phyloP scores from a whole-genome alignment of 2,113 vertebrate species.

The Felis catus region DNA sequence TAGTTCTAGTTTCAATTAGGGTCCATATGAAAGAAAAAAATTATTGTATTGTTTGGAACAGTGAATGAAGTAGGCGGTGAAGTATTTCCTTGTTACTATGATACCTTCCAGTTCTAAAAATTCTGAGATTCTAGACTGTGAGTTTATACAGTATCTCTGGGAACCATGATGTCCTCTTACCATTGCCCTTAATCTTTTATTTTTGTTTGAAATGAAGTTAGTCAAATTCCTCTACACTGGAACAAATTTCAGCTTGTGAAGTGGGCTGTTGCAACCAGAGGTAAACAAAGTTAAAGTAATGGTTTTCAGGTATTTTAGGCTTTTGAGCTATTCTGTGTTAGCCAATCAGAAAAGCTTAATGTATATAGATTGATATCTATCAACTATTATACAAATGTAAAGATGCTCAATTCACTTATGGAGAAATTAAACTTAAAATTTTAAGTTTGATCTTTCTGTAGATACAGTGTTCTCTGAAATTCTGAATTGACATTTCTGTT shows the following conservation, averaged over 20 bases:
- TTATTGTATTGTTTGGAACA: constrained; percentile 25
- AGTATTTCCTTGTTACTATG: neutral
- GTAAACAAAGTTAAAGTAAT: constrained; percentile 46
- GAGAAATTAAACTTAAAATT: neutral
- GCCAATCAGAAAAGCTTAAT: neutral
- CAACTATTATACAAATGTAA: neutral
- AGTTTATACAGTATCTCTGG: neutral
- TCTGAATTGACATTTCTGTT: constrained; percentile 6
- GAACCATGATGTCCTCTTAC: neutral
- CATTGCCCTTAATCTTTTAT: constrained; percentile 16
- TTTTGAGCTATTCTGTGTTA: constrained; percentile 35
- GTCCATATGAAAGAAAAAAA: constrained; percentile 16
- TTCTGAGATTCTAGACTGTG: neutral
- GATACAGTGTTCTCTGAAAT: neutral
- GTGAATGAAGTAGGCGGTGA: neutral
- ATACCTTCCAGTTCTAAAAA: constrained; percentile 30
- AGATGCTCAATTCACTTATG: constrained; percentile 9
- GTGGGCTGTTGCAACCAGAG: constrained; percentile 18
- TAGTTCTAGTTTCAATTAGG: neutral
- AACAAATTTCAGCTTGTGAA: constrained; percentile 24
- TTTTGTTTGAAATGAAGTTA: constrained; percentile 69
- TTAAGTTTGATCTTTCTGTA: neutral
- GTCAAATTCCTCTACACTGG: constrained; percentile 38
- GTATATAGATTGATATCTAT: neutral
- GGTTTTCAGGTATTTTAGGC: constrained; percentile 45